phyloP scores from a whole-genome alignment of 1,140 invertebrate species.

The Antheraea mylitta region DNA sequence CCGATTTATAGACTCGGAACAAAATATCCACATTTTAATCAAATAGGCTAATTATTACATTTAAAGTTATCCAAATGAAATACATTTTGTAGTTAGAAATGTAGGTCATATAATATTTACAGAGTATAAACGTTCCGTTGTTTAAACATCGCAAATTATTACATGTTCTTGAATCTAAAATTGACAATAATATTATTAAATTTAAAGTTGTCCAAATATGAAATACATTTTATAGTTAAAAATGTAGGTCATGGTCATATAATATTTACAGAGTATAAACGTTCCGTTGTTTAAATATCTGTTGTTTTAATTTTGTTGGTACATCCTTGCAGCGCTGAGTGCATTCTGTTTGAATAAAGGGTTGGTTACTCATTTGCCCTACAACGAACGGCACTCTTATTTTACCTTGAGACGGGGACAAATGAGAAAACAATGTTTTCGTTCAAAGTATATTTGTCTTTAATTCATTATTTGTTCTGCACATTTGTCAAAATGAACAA shows the following conservation, averaged over 20 bases:
- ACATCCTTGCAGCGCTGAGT: conserved; percentile 24
- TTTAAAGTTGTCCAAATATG: background rate
- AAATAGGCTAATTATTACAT: background rate
- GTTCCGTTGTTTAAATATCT: conserved; percentile 19
- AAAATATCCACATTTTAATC: too few species aligned
- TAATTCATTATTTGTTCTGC: conserved; percentile 4
- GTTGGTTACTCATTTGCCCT: conserved; percentile 40
- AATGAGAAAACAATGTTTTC: background rate
- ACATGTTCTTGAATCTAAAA: too few species aligned
- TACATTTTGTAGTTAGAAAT: conserved; percentile 10
- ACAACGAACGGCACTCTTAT: conserved; percentile 44
- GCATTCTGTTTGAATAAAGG: conserved; percentile 33
- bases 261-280: conserved; percentile 19
- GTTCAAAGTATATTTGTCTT: conserved; percentile 7
- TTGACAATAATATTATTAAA: background rate
- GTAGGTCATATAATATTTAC: conserved; percentile 22
- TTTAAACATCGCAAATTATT: conserved; percentile 10
- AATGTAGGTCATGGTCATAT: conserved; percentile 26
- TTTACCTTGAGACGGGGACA: conserved; percentile 36
- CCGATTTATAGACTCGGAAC: too few species aligned
- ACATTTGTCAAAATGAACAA: background rate
- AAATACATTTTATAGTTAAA: background rate
- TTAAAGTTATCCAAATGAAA: background rate
- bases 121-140: conserved; percentile 19
- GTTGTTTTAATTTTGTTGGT: conserved; percentile 27